These are phyloP conservation scores for Siniperca undulata DNA, from an alignment of 2,797 vertebrate species.

Conservation along the genomic window DNA sequence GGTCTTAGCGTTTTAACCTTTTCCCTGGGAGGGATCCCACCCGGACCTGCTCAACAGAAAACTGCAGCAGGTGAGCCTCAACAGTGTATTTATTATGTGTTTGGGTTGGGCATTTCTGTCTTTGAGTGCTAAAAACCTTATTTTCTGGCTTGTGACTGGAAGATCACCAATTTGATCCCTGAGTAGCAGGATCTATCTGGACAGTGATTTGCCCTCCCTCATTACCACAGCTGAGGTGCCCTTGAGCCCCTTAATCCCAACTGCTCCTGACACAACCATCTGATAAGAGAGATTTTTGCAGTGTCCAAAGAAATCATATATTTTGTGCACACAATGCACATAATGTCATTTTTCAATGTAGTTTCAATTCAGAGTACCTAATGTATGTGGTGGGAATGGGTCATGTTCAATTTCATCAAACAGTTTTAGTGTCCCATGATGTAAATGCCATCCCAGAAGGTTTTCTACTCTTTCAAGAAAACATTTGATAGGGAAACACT, in stretches of 20 bases:
- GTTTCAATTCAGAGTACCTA: not conserved
- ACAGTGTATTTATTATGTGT: not conserved
- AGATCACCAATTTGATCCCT: not conserved
- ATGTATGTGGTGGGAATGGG: constrained; percentile 1
- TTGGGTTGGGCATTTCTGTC: not conserved
- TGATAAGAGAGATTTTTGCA: not conserved
- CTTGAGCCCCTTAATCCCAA: not conserved
- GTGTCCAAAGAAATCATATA: not conserved
- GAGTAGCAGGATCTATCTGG: not conserved
- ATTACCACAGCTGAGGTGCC: not conserved
- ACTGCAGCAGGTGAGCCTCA: constrained; percentile 86
- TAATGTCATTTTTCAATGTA: not conserved
- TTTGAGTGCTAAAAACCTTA: not conserved
- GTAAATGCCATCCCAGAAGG: constrained; percentile 2
- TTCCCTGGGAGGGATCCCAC: constrained; percentile 93
- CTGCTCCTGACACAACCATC: not conserved
- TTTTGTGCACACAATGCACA: too few relatives aligned
- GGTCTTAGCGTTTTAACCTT: constrained; percentile 91
- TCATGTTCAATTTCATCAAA: constrained; percentile 17
- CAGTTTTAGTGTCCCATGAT: constrained; percentile 11
- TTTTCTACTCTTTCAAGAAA: constrained; percentile 6
- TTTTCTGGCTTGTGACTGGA: not conserved
- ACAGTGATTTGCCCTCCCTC: not conserved
- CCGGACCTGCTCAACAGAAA: constrained; percentile 87
- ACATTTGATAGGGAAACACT: constrained; percentile 8